Evolutionary conservation across 2,888 invertebrate genomes (phyloP).

Genomic region (Oscheius myriophilus): DNA sequence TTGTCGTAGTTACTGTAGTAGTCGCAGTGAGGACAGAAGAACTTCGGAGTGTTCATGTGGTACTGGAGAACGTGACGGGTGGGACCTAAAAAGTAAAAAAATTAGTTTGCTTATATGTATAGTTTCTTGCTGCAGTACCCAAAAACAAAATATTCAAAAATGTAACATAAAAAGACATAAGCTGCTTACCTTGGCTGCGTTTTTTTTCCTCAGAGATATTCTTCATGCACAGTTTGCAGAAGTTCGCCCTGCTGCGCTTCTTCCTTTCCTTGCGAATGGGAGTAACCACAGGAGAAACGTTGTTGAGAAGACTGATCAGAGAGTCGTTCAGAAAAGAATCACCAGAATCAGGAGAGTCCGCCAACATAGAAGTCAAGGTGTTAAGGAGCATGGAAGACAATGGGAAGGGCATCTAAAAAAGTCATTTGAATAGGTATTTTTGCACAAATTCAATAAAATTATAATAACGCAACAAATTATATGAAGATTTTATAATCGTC

Average conservation of each 20-base stretch:
- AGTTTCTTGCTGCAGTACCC: neutral
- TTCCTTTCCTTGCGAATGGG: no score
- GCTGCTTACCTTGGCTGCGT: conserved; percentile 5
- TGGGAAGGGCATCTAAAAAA: neutral
- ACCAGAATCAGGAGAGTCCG: no score
- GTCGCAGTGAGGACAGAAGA: conserved; percentile 4
- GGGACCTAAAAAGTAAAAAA: neutral
- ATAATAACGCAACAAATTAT: no score
- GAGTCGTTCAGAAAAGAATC: no score
- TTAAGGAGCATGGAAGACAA: neutral
- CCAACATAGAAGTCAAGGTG: neutral
- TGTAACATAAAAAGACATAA: no score
- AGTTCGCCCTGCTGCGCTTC: neutral
- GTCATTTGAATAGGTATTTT: no score
- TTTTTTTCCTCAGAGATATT: conserved; percentile 4
- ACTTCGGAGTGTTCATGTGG: neutral
- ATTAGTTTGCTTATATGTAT: no score
- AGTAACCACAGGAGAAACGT: no score
- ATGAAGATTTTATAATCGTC: no score
- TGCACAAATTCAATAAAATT: no score
- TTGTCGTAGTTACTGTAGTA: conserved; percentile 21
- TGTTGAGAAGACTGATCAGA: no score
- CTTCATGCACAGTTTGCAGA: conserved; percentile 10
- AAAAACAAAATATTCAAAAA: no score
- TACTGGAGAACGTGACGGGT: conserved; percentile 14